A percentile compares a stretch with the other conserved stretches of the same genome.
Evolutionary conservation across 2,797 vertebrate genomes (phyloP).

Genomic region (Hylomyscus alleni): DNA sequence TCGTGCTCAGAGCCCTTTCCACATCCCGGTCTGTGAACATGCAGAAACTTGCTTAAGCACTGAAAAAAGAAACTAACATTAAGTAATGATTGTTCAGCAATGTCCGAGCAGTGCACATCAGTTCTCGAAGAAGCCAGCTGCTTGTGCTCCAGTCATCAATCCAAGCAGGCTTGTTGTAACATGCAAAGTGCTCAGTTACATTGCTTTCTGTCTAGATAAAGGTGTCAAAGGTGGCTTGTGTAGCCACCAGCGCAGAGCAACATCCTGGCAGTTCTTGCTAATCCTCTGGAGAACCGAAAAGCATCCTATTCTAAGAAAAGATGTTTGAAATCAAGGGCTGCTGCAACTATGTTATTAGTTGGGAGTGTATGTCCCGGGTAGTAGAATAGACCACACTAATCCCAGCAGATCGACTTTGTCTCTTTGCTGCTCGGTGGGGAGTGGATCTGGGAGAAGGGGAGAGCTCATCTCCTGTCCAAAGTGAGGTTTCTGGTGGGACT

Average conservation of each 20-base stretch:
- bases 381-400: background rate
- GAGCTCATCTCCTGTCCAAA: background rate
- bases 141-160: conserved; percentile 37
- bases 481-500: background rate
- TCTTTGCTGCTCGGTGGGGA: background rate
- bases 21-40: conserved; percentile 47
- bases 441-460: fast-evolving
- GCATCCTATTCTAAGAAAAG: conserved; percentile 76
- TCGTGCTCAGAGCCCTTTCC: conserved; percentile 28
- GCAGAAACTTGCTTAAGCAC: conserved; percentile 51
- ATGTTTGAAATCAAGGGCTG: conserved; percentile 68
- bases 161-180: conserved; percentile 65
- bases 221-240: conserved; percentile 48
- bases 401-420: background rate
- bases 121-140: conserved; percentile 69
- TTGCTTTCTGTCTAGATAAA: conserved; percentile 54
- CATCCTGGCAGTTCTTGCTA: conserved; percentile 74
- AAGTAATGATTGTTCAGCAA: conserved; percentile 69
- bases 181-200: conserved; percentile 33
- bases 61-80: conserved; percentile 12
- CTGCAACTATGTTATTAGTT: background rate
- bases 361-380: background rate
- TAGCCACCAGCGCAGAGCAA: conserved; percentile 72
- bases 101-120: conserved; percentile 52
- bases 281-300: conserved; percentile 73